Conservation (phyloP, 1,140 invertebrate species). For the Zaprionus camerounensis region DNA sequence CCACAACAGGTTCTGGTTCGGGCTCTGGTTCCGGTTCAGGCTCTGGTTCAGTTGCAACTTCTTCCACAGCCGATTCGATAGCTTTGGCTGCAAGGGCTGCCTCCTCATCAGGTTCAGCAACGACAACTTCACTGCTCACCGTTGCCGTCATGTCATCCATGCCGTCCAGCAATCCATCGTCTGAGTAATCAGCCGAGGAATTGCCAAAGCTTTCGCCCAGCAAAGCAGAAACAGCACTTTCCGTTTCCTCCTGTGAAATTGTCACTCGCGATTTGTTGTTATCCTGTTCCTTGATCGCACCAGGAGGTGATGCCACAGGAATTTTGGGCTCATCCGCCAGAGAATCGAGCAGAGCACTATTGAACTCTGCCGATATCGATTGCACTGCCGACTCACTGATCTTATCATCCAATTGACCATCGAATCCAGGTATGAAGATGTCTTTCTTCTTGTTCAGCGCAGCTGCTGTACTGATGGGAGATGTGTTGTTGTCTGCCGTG, state of each 20-base stretch:
- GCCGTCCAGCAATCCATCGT: conserved; percentile 73
- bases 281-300: conserved; percentile 86
- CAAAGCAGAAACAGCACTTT: conserved; percentile 94
- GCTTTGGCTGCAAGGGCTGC: conserved; percentile 75
- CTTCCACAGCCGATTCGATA: conserved; percentile 67
- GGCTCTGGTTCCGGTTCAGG: conserved; percentile 50
- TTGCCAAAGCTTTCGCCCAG: conserved; percentile 92
- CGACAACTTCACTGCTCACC: conserved; percentile 49
- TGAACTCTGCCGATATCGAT: conserved; percentile 88
- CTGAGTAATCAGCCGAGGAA: conserved; percentile 85
- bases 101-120: conserved; percentile 74
- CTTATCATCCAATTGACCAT: conserved; percentile 88
- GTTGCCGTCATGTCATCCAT: conserved; percentile 83
- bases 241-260: conserved; percentile 96
- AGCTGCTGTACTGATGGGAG: conserved; percentile 41
- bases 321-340: conserved; percentile 84
- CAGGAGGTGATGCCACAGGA: conserved; percentile 77
- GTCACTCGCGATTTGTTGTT: conserved; percentile 89
- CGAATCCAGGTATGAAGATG: conserved; percentile 89
- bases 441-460: conserved; percentile 85
- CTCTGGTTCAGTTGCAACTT: conserved; percentile 39
- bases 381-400: conserved; percentile 93
- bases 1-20: conserved; percentile 44
- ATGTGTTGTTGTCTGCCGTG: conserved; percentile 20
- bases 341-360: conserved; percentile 69